Base-by-base conservation (phyloP, 1,140 invertebrate species). In the Drosophila pachea region DNA sequence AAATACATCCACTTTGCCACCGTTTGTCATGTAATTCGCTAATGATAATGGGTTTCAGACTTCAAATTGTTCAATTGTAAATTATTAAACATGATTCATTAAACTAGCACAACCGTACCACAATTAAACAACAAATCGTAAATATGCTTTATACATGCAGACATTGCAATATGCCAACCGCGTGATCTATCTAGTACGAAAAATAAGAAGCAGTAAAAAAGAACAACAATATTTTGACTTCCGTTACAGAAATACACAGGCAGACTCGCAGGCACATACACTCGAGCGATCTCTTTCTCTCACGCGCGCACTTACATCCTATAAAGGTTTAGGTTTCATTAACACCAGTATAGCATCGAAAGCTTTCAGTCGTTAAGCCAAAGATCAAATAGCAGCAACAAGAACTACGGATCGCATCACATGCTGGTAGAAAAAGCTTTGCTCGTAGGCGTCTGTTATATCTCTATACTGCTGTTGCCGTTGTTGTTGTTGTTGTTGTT, bases 311-410 rank as follows among this genome's bases (percentile, higher is more conserved):
- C 11, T 35, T 42, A 62, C 47, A 47, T 7, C 38, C 47, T 31
- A 49, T 40, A 47, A 36, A 42, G 62, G 53, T 42, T 58, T 47
- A 58, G 35, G 43, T 65, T 65, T 58, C 53, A 58, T 40, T 58
- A 7, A 4, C 35, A 50, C 29, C 35, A 61, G 14, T 22, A 45
- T 40, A 64, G 16, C 62, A 58, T 52, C 49, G 33, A 68, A 68
- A 64, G 52, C 52, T 64, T 14, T 11, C 7, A 42, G 12, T 36
- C 53, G 47, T 64, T 65, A 65, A 69, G 60, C 22, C 36, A 29
- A 53, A 70, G 68, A 66, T 70, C 54, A 58, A 69, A 69, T 48
- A 61, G 40, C 56, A 40, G 16, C 36, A 58, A 35, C 35, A 63
- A 50, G 31, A 54, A 40, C 7, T 8, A 33, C 5, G 52, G 64